Base-by-base conservation (phyloP, 2,113 vertebrate species). In the Polyodon spathula region DNA sequence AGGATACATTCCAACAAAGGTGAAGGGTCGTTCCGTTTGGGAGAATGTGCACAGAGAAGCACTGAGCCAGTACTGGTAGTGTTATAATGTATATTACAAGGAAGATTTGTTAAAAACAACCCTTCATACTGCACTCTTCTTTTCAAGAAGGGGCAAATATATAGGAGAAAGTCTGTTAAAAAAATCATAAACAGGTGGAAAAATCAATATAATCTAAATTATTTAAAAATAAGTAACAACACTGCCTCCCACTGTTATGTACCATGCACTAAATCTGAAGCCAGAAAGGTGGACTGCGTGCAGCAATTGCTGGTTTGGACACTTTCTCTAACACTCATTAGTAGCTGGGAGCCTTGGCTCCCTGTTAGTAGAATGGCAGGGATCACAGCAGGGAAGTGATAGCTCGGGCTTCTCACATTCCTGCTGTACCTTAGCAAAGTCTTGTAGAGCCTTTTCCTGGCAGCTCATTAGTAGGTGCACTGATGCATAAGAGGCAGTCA, bases 401-500 rank as follows among this genome's bases (percentile, higher is more conserved):
- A 90, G 91, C 90, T 91, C 90, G 83, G 91, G 91, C 90, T 91
- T 90, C 91, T 95, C 90, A 87, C 90, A 95, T 95, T 92, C 90
- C 86, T 80, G 85, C 86, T 91, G 90, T 89, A 91, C 91, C 89
- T 92, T 86, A 84, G 87, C 89, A 88, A 90, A 81, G 90, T 89
- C 89, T 93, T 86, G 88, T 88, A 92, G 92, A 93, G 90, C 90
- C 91, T 92, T 89, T 94, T 88, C 92, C 92, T 94, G 92, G 92
- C 94, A 97, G 96, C 95, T 98, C 96, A 97, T 98, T 98, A 98
- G 96, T 92, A 97, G 89, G 90, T 89, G 91, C 93, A 94, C 88
- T 93, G 95, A 97, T 97, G 95, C 96, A 97, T 97, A 97, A 97
- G 93, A 97, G 92, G 93, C 94, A 92, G 93, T 96, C 93, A 97